These are phyloP conservation scores for Tringa solitaria DNA, from an alignment of 2,113 vertebrate species.

Conservation along the genomic window DNA sequence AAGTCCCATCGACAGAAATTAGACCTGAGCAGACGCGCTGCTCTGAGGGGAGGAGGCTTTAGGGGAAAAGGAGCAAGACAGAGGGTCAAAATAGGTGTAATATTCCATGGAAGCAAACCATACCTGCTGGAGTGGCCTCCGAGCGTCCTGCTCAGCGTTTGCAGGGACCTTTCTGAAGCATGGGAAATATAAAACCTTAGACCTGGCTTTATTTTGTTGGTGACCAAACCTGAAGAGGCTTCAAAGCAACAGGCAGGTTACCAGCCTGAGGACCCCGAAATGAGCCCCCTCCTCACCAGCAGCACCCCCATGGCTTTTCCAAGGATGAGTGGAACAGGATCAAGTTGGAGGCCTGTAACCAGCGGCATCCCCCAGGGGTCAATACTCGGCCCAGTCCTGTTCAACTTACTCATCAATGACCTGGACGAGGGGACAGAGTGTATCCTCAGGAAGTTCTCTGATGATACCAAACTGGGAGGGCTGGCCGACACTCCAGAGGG, in stretches of 20 bases:
- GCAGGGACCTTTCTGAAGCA: not conserved
- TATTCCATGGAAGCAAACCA: not conserved
- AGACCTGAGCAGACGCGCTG: not conserved
- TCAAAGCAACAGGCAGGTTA: not conserved
- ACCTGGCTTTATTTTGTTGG: not conserved
- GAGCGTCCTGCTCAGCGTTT: not conserved
- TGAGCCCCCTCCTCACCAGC: not conserved
- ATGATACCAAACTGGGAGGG: too few relatives aligned
- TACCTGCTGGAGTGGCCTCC: fast-evolving
- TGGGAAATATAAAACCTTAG: not conserved
- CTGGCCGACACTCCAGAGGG: too few relatives aligned
- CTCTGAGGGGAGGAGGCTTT: not conserved
- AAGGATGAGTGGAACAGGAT: not conserved
- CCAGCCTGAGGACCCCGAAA: not conserved
- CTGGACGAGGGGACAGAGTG: too few relatives aligned
- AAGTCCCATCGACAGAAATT: constrained; percentile 36
- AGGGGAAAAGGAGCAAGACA: not conserved
- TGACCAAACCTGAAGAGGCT: not conserved
- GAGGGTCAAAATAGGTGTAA: not conserved
- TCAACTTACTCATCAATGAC: too few relatives aligned
- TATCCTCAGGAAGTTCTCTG: too few relatives aligned
- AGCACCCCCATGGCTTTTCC: not conserved
- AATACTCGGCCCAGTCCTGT: too few relatives aligned
- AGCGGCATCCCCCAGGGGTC: too few relatives aligned
- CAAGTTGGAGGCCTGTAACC: too few relatives aligned